These are phyloP conservation scores for Agrypnia vestita DNA, from an alignment of 1,140 invertebrate genomes.

Conservation along the genomic window DNA sequence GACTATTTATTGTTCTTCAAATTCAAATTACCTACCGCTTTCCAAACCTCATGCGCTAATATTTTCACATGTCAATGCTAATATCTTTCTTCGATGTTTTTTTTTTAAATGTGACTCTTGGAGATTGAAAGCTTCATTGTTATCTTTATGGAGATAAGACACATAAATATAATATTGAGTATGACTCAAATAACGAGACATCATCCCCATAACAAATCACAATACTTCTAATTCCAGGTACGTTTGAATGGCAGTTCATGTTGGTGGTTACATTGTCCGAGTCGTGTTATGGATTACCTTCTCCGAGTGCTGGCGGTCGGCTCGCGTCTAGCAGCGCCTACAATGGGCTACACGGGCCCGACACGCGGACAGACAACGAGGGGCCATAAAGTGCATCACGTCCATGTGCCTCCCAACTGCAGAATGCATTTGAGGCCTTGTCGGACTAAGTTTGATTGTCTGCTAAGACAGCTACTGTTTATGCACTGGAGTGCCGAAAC, in stretches of 20 bases:
- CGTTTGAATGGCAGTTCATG: conserved; percentile 1
- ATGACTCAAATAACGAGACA: no score
- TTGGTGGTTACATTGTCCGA: not conserved
- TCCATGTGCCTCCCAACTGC: not conserved
- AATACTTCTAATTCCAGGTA: not conserved
- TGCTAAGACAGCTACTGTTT: not conserved
- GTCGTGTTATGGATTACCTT: not conserved
- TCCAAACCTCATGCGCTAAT: no score
- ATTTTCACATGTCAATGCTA: no score
- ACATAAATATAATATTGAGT: no score
- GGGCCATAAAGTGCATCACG: conserved; percentile 5
- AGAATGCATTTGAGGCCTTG: not conserved
- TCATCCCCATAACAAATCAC: no score
- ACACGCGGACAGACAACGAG: conserved; percentile 1
- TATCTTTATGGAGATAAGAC: no score
- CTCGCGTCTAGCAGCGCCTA: not conserved
- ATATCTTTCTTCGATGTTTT: no score
- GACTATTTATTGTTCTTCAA: no score
- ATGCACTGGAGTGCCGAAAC: not conserved
- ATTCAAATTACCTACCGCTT: no score
- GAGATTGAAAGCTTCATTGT: no score
- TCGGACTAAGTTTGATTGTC: not conserved
- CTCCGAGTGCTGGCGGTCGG: not conserved
- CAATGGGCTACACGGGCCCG: conserved; percentile 12
- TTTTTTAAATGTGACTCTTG: no score